A percentile compares a stretch with the other conserved stretches of the same genome.
Evolutionary conservation across 2,888 invertebrate species (phyloP).

Genomic region (Rotaria socialis): DNA sequence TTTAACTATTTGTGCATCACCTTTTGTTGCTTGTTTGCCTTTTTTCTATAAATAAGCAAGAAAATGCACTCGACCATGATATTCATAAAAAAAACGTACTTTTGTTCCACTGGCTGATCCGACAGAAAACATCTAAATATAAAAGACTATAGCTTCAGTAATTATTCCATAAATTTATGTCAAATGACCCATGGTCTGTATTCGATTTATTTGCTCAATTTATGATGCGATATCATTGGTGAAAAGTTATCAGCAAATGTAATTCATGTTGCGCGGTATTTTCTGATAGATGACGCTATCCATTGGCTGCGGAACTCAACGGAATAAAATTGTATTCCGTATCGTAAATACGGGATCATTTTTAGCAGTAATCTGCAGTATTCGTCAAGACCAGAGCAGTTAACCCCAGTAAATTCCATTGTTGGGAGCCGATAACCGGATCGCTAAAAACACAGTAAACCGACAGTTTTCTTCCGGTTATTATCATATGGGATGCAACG

Average conservation of each 20-base stretch:
- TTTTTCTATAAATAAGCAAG: neutral
- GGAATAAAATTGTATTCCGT: no score
- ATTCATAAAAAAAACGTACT: neutral
- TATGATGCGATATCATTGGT: neutral
- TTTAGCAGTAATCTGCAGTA: no score
- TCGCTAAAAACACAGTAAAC: no score
- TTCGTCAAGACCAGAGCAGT: no score
- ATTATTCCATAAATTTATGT: neutral
- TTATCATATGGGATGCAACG: no score
- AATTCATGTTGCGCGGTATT: neutral
- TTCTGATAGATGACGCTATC: neutral
- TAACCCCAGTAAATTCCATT: no score
- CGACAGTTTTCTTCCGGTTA: no score
- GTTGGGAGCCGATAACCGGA: no score
- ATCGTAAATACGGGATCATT: no score
- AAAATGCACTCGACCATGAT: neutral
- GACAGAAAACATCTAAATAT: neutral
- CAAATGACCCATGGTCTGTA: neutral
- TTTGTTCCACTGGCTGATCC: neutral
- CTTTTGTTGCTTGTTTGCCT: constrained; percentile 26
- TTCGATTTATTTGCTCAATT: neutral
- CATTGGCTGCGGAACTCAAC: neutral
- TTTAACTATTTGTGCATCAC: constrained; percentile 7
- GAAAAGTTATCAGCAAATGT: neutral
- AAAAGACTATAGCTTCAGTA: neutral